Percentiles rank a stretch among this genome's conserved stretches.
phyloP scores from a whole-genome alignment of 2,113 vertebrate genomes.

The Chionomys nivalis region DNA sequence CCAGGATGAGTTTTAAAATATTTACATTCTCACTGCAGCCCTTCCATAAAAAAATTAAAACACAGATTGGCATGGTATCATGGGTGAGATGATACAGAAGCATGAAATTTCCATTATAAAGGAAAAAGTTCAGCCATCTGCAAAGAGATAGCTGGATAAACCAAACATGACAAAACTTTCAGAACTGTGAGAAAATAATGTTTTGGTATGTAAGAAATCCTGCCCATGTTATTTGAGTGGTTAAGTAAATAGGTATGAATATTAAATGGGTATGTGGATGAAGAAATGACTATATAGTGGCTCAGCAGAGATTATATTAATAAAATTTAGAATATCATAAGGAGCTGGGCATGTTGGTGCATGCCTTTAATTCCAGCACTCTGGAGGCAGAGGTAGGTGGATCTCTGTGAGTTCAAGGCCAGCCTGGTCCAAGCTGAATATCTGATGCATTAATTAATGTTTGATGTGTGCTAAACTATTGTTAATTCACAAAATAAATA shows the following conservation, averaged over 20 bases:
- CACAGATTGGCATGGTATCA: neutral
- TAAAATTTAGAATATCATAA: neutral
- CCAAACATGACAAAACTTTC: neutral
- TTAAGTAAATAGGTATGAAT: neutral
- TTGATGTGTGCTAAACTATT: neutral
- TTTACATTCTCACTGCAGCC: neutral
- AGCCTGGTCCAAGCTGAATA: neutral
- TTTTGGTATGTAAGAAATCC: neutral
- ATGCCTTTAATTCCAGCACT: neutral
- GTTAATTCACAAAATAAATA: conserved; percentile 37
- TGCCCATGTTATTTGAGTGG: neutral
- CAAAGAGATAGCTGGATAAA: neutral
- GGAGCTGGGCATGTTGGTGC: neutral
- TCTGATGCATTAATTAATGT: neutral
- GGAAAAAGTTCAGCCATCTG: neutral
- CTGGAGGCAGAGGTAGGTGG: neutral
- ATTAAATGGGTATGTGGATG: neutral
- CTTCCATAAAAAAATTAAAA: neutral
- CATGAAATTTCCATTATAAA: neutral
- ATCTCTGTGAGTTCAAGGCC: neutral
- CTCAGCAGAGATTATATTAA: neutral
- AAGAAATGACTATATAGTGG: neutral
- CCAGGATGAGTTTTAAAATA: neutral
- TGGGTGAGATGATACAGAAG: neutral
- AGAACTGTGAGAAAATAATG: neutral